These are phyloP conservation scores for Erannis defoliaria DNA, from an alignment of 2,888 invertebrate species.

Conservation along the genomic window DNA sequence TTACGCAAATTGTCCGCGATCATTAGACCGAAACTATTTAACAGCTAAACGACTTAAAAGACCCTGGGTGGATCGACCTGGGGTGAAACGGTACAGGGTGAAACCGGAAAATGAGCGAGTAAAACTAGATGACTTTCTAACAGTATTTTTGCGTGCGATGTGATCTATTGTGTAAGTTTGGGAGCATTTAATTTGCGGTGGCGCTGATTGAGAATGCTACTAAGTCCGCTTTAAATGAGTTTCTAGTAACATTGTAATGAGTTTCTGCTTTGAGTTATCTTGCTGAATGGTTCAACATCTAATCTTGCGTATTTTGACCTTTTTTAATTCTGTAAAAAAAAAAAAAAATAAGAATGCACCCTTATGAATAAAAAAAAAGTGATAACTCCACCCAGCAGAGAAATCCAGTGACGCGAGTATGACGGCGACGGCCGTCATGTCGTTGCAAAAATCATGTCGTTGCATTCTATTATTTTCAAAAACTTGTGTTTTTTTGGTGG, in stretches of 20 bases:
- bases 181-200: conserved; percentile 50
- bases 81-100: conserved; percentile 41
- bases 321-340: too few species aligned
- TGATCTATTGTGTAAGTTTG: conserved; percentile 60
- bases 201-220: conserved; percentile 48
- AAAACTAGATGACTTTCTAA: conserved; percentile 56
- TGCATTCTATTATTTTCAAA: too few species aligned
- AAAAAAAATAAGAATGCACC: too few species aligned
- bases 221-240: conserved; percentile 43
- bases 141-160: conserved; percentile 82
- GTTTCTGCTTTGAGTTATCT: background rate
- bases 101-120: conserved; percentile 22
- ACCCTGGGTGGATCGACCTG: background rate
- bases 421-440: too few species aligned
- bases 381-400: too few species aligned
- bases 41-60: conserved; percentile 37
- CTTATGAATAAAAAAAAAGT: too few species aligned
- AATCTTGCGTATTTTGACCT: too few species aligned
- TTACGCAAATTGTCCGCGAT: conserved; percentile 81
- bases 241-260: conserved; percentile 11
- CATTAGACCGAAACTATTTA: conserved; percentile 58
- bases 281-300: too few species aligned
- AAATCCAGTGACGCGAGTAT: too few species aligned
- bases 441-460: too few species aligned
- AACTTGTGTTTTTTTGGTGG: too few species aligned